These are phyloP conservation scores for Halotydeus destructor DNA, from an alignment of 1,140 invertebrate species.

Conservation along the genomic window DNA sequence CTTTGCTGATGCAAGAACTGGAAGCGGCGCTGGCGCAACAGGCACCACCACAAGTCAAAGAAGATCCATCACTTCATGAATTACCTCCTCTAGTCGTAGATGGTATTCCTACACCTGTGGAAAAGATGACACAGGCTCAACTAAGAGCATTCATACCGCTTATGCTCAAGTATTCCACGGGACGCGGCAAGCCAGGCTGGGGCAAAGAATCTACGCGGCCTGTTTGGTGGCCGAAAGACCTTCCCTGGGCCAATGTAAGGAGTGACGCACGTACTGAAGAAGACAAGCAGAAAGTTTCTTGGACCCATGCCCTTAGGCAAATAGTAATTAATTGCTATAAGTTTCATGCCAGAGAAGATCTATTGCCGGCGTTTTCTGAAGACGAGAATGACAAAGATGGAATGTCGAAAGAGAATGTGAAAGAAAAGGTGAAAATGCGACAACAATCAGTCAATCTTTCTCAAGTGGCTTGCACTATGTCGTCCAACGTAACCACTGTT, in stretches of 20 bases:
- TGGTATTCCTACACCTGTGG: conserved; percentile 85
- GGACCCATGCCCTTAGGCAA: conserved; percentile 90
- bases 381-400: conserved; percentile 34
- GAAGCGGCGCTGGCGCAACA: conserved; percentile 78
- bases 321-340: conserved; percentile 97
- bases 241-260: conserved; percentile 91
- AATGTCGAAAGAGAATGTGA: conserved; percentile 17
- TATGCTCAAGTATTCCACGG: conserved; percentile 93
- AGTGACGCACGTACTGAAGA: conserved; percentile 90
- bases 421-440: conserved; percentile 3
- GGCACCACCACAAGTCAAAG: conserved; percentile 69
- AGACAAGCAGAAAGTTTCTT: conserved; percentile 93
- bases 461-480: not conserved
- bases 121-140: conserved; percentile 97
- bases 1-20: conserved; percentile 79
- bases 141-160: conserved; percentile 85
- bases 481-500: conserved; percentile 10
- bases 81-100: conserved; percentile 86
- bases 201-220: conserved; percentile 81
- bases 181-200: conserved; percentile 90
- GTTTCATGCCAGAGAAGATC: conserved; percentile 85
- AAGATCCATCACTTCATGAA: conserved; percentile 80
- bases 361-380: conserved; percentile 78
- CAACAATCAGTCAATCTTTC: conserved; percentile 6
- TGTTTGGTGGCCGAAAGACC: conserved; percentile 89